Percentiles rank a stretch among this genome's conserved stretches.
These are phyloP conservation scores for Acestrorhynchus altus DNA, from an alignment of 2,797 vertebrate genomes.

Conservation along the genomic window DNA sequence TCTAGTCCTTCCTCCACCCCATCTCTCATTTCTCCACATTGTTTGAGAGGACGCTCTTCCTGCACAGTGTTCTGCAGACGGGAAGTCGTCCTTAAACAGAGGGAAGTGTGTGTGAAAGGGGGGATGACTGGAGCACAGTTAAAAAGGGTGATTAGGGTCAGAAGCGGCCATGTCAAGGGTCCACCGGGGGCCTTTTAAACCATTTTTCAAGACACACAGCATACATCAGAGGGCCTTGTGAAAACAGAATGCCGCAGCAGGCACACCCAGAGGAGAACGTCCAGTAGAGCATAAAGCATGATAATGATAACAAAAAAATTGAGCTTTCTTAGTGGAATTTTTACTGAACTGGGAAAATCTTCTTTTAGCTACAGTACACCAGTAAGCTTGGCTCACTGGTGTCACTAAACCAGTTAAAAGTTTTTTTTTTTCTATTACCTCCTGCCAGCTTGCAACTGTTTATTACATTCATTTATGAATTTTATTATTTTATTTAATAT, in stretches of 20 bases:
- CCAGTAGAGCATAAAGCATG: not conserved
- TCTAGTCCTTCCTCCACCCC: not conserved
- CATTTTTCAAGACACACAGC: not conserved
- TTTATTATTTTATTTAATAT: no score
- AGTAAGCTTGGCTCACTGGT: no score
- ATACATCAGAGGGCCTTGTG: not conserved
- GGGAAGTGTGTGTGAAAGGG: conserved; percentile 28
- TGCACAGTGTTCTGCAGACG: conserved; percentile 55
- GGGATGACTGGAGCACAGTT: conserved; percentile 20
- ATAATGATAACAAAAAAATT: not conserved
- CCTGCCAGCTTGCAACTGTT: no score
- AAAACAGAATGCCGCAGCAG: not conserved
- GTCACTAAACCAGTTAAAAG: no score
- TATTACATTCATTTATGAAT: no score
- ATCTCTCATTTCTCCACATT: conserved; percentile 49
- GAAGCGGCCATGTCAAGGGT: not conserved
- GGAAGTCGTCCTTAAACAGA: conserved; percentile 57
- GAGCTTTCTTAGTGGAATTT: no score
- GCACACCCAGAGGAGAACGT: not conserved
- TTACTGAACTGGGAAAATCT: no score
- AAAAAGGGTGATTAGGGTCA: conserved; percentile 27
- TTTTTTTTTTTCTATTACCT: no score
- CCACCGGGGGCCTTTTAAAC: not conserved
- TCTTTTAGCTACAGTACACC: not conserved
- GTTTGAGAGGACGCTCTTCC: conserved; percentile 52